Base-by-base conservation (phyloP, 2,113 vertebrate genomes). In the Tricholaema leucomelas region DNA sequence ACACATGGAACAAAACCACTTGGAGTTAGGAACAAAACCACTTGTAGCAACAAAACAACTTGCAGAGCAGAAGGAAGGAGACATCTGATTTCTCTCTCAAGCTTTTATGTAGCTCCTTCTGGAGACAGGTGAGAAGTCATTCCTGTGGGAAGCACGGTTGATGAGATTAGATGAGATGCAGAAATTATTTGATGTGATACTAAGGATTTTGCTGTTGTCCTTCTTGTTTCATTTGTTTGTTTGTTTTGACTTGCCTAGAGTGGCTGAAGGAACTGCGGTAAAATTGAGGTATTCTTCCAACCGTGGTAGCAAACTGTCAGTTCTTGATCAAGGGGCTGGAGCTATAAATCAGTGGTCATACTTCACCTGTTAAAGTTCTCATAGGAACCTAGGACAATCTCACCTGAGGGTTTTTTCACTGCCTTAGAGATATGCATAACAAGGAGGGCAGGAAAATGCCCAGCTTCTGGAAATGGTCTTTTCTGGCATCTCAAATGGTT, bases 1-100 rank as follows among this genome's bases (percentile, higher is more conserved):
- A 20, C 15, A 64, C 28, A 6, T 52, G 27, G 27, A 82, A 76
- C n/a, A 54, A 56, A 70, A 56, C 56, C 2, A 27, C 27, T 40
- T 2, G 1, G 4, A 3, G 4, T 46, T 36, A 31, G 13, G 42
- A 27, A 16, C 40, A 15, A 52, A 83, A 23, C 9, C 58, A 18
- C 9, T 56, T 17, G 5, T n/a, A n/a, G 13, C 48, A 27, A 16
- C 40, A 15, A 52, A 83, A 23, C 9, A 61, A 18, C 9, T 56
- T 17, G 5, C 4, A 12, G 8, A 15, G 44, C 0, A 1, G 35
- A 21, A 76, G 16, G 12, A 46, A 33, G 0, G 1, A 72, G 27
- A 2, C 33, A 13, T 5, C 25, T 56, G 50, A 27, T 61, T 30
- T 30, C 14, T 58, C 12, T 14, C 35, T 36, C 24, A 15, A 38